These are phyloP conservation scores for Sturnus vulgaris DNA, from an alignment of 2,113 vertebrate species.

Conservation along the genomic window DNA sequence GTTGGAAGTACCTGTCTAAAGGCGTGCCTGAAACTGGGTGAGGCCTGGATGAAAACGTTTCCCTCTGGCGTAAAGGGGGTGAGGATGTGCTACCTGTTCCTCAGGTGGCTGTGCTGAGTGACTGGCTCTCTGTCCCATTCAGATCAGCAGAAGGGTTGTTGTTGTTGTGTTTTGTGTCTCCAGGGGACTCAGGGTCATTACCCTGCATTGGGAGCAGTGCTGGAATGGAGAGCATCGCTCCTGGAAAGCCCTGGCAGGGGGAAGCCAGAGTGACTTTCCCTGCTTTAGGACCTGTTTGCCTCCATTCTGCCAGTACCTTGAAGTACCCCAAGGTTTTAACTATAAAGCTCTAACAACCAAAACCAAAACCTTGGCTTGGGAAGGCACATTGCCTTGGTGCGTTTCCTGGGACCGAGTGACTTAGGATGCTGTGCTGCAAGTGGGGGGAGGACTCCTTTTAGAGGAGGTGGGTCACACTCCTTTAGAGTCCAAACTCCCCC, in stretches of 20 bases:
- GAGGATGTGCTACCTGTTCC: background rate
- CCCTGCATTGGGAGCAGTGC: background rate
- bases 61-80: background rate
- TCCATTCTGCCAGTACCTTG: background rate
- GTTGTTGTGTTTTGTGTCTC: background rate
- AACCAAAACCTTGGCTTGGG: slow-evolving; percentile 3
- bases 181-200: background rate
- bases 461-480: background rate
- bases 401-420: slow-evolving; percentile 22
- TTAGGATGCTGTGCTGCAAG: background rate
- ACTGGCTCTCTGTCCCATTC: background rate
- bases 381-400: background rate
- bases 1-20: background rate
- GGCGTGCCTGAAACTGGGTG: fast-evolving
- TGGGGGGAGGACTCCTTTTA: background rate
- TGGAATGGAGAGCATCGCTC: fast-evolving
- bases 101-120: background rate
- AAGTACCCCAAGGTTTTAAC: slow-evolving; percentile 12
- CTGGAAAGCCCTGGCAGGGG: background rate
- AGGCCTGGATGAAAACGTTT: background rate
- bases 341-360: background rate
- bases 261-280: background rate
- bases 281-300: background rate
- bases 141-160: background rate
- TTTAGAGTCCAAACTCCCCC: background rate